A percentile compares a stretch with the other conserved stretches of the same genome.
phyloP scores from a whole-genome alignment of 2,797 vertebrate genomes.

The Anguilla anguilla region DNA sequence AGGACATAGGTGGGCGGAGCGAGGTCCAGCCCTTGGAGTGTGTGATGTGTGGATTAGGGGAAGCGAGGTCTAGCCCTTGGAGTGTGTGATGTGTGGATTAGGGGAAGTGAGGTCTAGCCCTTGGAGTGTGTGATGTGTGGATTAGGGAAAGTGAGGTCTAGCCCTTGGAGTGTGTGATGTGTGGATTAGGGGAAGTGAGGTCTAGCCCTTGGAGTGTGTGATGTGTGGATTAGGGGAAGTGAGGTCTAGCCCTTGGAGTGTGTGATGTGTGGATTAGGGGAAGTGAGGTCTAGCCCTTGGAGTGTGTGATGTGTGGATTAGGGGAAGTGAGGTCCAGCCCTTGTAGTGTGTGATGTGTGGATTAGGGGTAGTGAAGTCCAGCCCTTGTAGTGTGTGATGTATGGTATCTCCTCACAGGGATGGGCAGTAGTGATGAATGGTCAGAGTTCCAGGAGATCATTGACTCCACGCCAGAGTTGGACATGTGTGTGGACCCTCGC shows the following conservation, averaged over 20 bases:
- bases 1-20: not conserved
- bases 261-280: not conserved
- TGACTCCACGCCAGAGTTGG: conserved; percentile 93
- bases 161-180: not conserved
- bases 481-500: conserved; percentile 89
- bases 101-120: not conserved
- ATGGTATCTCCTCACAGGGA: conserved; percentile 71
- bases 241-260: not conserved
- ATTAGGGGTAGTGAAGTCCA: not conserved
- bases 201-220: not conserved
- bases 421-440: conserved; percentile 99
- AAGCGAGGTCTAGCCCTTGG: not conserved
- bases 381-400: not conserved
- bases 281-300: not conserved
- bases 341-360: not conserved
- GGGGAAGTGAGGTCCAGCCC: no score
- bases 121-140: not conserved
- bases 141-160: not conserved
- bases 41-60: not conserved
- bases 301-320: not conserved
- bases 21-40: not conserved
- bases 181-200: not conserved
- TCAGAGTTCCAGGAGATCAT: conserved; percentile 95
- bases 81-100: conserved; percentile 10
- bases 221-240: not conserved